Evolutionary conservation across 2,113 vertebrate genomes (phyloP), one percentile per base, ranked within the genome.

Genomic region (Leucopsar rothschildi): DNA sequence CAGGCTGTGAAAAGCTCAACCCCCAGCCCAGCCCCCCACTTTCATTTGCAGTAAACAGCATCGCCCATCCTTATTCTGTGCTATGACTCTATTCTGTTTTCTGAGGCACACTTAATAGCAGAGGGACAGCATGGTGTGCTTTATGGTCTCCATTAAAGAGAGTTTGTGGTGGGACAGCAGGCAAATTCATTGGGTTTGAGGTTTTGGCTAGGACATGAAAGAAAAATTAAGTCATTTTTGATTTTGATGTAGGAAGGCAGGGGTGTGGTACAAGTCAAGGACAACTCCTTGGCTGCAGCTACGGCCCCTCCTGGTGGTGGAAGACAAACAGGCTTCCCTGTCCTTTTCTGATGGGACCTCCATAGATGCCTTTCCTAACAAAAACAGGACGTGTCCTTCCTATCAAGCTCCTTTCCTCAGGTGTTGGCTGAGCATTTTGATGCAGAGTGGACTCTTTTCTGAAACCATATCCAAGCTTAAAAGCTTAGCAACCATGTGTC

Each of bases 261-360:
- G 39, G 72, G 57, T 82, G 65, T 94, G 93, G 91, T 90, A 39
- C 56, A 56, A 86, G 86, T 94, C 97, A 97, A 98, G 96, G 97
- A 97, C 94, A 91, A 47, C 45, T 86, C 69, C 47, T 90, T 97
- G 91, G 93, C 98, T 97, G 97, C 97, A 96, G 97, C 98, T 96
- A 98, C 49, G 97, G 96, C 97, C 91, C 98, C 98, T 96, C 98
- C 98, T 98, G 93, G 97, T 98, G 98, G 98, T 86, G 73, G 97
- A 97, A 96, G 86, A 60, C 37, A 69, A 27, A 82, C 57, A 95
- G 60, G 7, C 63, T 83, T 91, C 68, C 37, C 49, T 37, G 68
- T 12, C 28, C 2, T 37, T 68, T 86, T 92, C 86, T 49, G 77
- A 70, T 87, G 53, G 78, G 29, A 57, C 95, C 39, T 75, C 73